phyloP scores from a whole-genome alignment of 2,888 invertebrate species.

The Tiphia femorata region DNA sequence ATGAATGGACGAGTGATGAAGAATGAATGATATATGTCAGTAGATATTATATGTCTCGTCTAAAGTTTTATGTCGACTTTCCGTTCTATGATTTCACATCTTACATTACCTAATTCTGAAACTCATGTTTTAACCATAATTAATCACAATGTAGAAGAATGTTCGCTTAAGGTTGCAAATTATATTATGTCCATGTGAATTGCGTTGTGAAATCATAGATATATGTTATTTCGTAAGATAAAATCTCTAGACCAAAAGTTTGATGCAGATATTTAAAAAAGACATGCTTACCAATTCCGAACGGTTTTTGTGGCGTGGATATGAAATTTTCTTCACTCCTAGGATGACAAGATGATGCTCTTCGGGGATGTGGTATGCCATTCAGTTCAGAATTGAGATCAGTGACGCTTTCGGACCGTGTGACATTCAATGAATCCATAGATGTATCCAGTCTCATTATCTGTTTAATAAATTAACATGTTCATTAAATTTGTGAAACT shows the following conservation, averaged over 20 bases:
- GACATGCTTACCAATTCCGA: constrained; percentile 83
- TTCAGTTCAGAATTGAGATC: constrained; percentile 80
- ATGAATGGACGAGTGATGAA: constrained; percentile 26
- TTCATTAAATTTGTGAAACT: too few species aligned
- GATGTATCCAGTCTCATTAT: constrained; percentile 86
- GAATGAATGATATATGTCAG: constrained; percentile 19
- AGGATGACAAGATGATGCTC: constrained; percentile 58
- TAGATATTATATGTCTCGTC: constrained; percentile 2
- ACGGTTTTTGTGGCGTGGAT: constrained; percentile 79
- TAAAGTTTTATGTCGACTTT: constrained; percentile 4
- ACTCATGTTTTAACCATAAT: background rate
- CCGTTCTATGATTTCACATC: constrained; percentile 40
- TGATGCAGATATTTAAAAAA: constrained; percentile 1
- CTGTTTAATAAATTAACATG: too few species aligned
- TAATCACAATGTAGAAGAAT: background rate
- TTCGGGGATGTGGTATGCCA: constrained; percentile 55
- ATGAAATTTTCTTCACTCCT: constrained; percentile 66
- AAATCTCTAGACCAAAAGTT: constrained; percentile 3
- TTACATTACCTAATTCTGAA: background rate
- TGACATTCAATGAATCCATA: constrained; percentile 83
- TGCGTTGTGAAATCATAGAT: constrained; percentile 35
- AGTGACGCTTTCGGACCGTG: constrained; percentile 86
- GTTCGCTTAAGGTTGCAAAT: constrained; percentile 26
- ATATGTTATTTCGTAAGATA: background rate
- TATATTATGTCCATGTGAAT: too few species aligned